phyloP scores from a whole-genome alignment of 2,113 vertebrate genomes.

The Paramormyrops kingsleyae region DNA sequence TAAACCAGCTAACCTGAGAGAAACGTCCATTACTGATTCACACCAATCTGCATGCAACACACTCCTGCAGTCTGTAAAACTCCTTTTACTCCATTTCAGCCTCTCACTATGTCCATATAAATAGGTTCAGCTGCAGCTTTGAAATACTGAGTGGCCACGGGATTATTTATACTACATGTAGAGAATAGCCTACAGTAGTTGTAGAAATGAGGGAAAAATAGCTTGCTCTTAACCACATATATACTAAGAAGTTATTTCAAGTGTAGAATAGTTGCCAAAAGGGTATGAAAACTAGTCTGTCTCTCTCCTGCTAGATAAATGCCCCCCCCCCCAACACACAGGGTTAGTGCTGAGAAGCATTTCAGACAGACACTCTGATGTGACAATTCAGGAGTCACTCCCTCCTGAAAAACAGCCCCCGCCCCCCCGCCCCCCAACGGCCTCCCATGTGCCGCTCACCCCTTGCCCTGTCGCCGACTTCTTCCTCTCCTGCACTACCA shows the following conservation, averaged over 20 bases:
- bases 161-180: no score
- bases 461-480: slow-evolving; percentile 76
- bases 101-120: background rate
- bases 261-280: no score
- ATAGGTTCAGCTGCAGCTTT: background rate
- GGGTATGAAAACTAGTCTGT: no score
- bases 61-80: background rate
- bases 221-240: no score
- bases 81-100: background rate
- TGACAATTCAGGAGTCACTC: background rate
- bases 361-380: background rate
- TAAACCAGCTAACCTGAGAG: background rate
- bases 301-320: background rate
- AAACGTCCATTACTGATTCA: background rate
- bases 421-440: background rate
- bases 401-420: background rate
- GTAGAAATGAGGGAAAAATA: no score
- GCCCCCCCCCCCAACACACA: background rate
- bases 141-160: background rate
- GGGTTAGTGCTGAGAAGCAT: background rate
- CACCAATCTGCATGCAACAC: background rate
- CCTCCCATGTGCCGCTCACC: slow-evolving; percentile 59
- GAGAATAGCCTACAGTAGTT: no score
- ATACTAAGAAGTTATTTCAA: no score
- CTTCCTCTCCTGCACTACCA: slow-evolving; percentile 85